Evolutionary conservation across 1,140 invertebrate species (phyloP), one percentile per base, ranked within the genome.

Genomic region (Phymorhynchus buccinoides): DNA sequence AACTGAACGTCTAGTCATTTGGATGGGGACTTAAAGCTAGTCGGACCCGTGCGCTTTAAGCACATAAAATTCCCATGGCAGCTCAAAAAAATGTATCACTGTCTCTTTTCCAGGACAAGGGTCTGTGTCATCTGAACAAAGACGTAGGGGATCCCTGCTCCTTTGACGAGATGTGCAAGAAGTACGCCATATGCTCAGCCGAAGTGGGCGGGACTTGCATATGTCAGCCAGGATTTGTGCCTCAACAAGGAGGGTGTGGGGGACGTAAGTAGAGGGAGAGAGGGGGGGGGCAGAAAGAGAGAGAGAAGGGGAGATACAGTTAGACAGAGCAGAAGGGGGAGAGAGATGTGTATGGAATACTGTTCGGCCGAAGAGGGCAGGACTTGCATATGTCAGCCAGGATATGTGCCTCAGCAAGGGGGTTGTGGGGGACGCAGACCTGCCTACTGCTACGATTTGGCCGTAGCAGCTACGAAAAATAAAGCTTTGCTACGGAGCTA

Each of bases 71-170:
- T n/a, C n/a, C n/a, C n/a, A n/a, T n/a, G n/a, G n/a, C n/a, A n/a
- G n/a, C n/a, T n/a, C n/a, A n/a, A n/a, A n/a, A n/a, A n/a, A n/a
- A n/a, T n/a, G n/a, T n/a, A n/a, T n/a, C n/a, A n/a, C n/a, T n/a
- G n/a, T n/a, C n/a, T n/a, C n/a, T 18, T 16, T 39, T 82, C 12
- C 81, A 83, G 56, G 71, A 62, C 66, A 83, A 86, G 41, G 85
- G 83, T 30, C 62, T 56, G 82, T 86, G 85, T 37, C 56, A 80
- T 41, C 27, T 35, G 35, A 78, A 80, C n/a, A 86, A 86, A 35
- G 39, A 80, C 62, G 78, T 80, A 18, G 85, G 73, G 7, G 77
- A 86, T 30, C 56, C 82, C 1, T 86, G 85, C 78, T 62, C 62
- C 27, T 78, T 77, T 6, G 68, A 84, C 66, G 85, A 80, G 27